phyloP scores from a whole-genome alignment of 2,888 invertebrate species.

The Eurytoma californica region DNA sequence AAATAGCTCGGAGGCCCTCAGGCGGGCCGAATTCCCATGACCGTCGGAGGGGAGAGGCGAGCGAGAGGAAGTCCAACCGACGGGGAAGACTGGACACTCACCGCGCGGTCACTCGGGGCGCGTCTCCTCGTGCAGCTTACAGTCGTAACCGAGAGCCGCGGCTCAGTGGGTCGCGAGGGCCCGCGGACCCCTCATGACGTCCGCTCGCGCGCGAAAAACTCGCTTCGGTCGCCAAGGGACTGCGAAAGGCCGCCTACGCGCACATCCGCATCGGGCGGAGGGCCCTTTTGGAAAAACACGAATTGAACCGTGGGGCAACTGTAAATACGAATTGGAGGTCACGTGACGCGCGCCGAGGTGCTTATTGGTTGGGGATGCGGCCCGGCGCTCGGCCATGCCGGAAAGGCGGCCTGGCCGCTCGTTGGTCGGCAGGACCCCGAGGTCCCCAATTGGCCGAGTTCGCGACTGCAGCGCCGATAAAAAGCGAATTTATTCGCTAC shows the following conservation, averaged over 20 bases:
- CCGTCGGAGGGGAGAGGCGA: background rate
- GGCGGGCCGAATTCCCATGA: background rate
- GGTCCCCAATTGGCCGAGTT: background rate
- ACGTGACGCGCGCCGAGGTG: conserved; percentile 31
- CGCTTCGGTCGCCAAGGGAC: too few species aligned
- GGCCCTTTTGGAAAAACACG: conserved; percentile 22
- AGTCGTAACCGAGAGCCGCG: too few species aligned
- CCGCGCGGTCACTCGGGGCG: too few species aligned
- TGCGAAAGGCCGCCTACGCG: conserved; percentile 21
- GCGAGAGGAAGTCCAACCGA: background rate
- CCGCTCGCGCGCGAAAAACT: background rate
- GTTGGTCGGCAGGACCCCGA: background rate
- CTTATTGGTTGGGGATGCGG: conserved; percentile 6
- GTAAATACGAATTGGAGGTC: conserved; percentile 32
- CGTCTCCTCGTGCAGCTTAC: too few species aligned
- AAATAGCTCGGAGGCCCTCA: background rate
- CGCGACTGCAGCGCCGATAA: too few species aligned
- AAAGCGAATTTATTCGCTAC: too few species aligned
- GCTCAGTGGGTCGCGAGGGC: too few species aligned
- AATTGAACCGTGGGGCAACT: conserved; percentile 12
- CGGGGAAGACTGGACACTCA: background rate
- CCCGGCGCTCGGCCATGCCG: conserved; percentile 19
- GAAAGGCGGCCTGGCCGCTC: conserved; percentile 29
- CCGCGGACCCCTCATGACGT: too few species aligned
- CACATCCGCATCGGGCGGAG: background rate